Conservation (phyloP, 2,797 vertebrate genomes). For the Coranthus polyacanthus region DNA sequence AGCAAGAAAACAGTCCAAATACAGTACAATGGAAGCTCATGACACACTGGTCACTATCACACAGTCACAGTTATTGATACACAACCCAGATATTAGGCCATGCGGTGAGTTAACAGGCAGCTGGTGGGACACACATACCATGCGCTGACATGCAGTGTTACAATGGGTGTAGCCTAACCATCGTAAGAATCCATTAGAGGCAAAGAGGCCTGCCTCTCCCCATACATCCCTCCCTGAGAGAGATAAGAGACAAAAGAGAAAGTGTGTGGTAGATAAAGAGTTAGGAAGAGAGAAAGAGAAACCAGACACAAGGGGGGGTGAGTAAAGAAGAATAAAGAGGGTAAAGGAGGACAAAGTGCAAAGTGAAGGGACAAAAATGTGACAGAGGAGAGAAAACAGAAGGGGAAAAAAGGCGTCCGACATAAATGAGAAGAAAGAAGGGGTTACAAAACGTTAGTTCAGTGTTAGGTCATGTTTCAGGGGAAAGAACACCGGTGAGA, state of each 20-base stretch:
- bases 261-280: constrained; percentile 53
- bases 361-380: too few species aligned
- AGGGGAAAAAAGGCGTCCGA: constrained; percentile 10
- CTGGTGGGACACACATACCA: constrained; percentile 84
- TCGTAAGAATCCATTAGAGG: constrained; percentile 88
- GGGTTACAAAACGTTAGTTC: constrained; percentile 57
- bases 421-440: constrained; percentile 25
- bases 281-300: constrained; percentile 65
- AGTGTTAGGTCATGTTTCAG: constrained; percentile 48
- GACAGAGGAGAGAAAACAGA: neutral
- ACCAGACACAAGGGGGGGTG: constrained; percentile 22
- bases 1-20: constrained; percentile 42
- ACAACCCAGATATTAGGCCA: constrained; percentile 60
- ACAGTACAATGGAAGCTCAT: constrained; percentile 48
- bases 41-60: constrained; percentile 33
- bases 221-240: constrained; percentile 87
- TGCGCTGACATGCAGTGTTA: constrained; percentile 87
- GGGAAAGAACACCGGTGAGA: constrained; percentile 70
- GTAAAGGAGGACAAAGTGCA: neutral
- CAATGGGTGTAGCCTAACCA: constrained; percentile 86
- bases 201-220: constrained; percentile 84
- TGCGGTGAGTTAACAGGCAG: constrained; percentile 59
- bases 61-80: constrained; percentile 34
- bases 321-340: constrained; percentile 12
- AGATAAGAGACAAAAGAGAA: constrained; percentile 58